A percentile compares a stretch with the other conserved stretches of the same genome.
phyloP scores from a whole-genome alignment of 2,797 vertebrate species.

The Phyllotis vaccarum region DNA sequence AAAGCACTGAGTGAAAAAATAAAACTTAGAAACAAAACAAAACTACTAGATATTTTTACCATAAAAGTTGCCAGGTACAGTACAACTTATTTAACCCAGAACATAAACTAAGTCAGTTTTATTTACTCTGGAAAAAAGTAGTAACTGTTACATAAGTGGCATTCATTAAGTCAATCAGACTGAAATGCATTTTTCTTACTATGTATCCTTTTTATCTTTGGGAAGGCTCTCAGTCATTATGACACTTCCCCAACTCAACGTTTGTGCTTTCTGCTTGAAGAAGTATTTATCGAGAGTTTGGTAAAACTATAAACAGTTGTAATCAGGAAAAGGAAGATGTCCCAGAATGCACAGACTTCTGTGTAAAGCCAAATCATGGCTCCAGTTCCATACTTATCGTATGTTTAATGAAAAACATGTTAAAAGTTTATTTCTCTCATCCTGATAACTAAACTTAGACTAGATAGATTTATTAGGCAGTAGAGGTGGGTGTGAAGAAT shows the following conservation, averaged over 20 bases:
- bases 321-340: not conserved
- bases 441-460: not conserved
- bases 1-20: slow-evolving; percentile 27
- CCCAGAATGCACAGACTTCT: slow-evolving; percentile 5
- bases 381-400: not conserved
- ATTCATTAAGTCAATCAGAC: slow-evolving; percentile 21
- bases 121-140: slow-evolving; percentile 16
- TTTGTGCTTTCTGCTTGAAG: not conserved
- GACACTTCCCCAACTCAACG: not conserved
- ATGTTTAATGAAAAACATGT: not conserved
- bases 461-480: not conserved
- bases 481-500: not conserved
- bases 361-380: not conserved
- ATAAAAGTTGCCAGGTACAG: not conserved
- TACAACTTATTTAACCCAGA: slow-evolving; percentile 41
- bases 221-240: not conserved
- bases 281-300: not conserved
- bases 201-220: slow-evolving; percentile 17
- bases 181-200: slow-evolving; percentile 10
- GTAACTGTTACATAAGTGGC: not conserved
- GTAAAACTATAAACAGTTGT: not conserved
- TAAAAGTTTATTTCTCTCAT: not conserved
- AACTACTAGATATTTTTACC: not conserved
- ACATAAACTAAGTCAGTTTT: slow-evolving; percentile 36
- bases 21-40: not conserved